Conservation (phyloP, 1,140 invertebrate species). For the Leptopilina clavipes region DNA sequence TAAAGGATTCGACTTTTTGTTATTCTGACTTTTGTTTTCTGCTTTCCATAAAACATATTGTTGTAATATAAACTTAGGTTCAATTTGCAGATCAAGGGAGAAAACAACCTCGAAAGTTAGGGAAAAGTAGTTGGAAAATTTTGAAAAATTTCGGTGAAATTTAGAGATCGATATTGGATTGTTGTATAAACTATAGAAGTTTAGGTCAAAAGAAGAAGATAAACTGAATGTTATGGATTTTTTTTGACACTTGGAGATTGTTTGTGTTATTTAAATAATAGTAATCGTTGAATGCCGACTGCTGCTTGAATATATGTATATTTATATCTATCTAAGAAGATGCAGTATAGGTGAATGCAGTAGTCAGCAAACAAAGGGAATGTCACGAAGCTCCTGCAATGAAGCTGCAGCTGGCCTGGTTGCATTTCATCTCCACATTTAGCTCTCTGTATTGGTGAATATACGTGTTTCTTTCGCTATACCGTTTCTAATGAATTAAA, state of each 20-base stretch:
- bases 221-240: no score
- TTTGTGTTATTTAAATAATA: background rate
- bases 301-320: background rate
- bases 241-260: background rate
- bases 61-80: no score
- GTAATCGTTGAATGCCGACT: slow-evolving; percentile 10
- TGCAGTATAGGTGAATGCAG: slow-evolving; percentile 2
- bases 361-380: slow-evolving; percentile 21
- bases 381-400: slow-evolving; percentile 31
- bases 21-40: no score
- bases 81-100: no score
- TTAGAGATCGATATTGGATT: no score
- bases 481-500: slow-evolving; percentile 29
- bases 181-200: no score
- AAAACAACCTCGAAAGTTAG: no score
- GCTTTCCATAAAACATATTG: no score
- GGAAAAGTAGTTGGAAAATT: no score
- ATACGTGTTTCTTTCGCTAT: slow-evolving; percentile 30
- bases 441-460: background rate
- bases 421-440: slow-evolving; percentile 26
- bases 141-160: no score
- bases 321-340: background rate
- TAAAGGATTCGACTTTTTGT: background rate
- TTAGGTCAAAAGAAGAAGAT: no score
- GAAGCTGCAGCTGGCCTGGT: slow-evolving; percentile 30